phyloP scores from a whole-genome alignment of 1,140 invertebrate species.

The Hetaerina americana region DNA sequence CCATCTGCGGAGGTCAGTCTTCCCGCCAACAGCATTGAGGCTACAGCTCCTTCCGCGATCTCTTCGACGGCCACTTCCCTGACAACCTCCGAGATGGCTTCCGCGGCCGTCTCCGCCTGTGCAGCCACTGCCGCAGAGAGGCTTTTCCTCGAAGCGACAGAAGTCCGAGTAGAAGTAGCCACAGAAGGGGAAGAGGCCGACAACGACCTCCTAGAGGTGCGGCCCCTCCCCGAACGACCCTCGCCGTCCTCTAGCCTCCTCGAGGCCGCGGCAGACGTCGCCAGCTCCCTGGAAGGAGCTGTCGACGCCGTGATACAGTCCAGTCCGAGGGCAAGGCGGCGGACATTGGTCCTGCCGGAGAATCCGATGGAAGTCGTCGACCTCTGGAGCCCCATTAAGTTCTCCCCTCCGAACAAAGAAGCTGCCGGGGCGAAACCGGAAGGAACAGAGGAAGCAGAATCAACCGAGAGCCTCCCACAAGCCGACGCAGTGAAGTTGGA shows the following conservation, averaged over 20 bases:
- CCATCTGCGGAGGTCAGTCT: background rate
- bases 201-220: background rate
- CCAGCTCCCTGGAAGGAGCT: conserved; percentile 49
- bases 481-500: background rate
- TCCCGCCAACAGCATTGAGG: background rate
- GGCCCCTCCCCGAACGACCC: background rate
- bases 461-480: background rate
- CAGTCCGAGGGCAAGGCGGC: conserved; percentile 37
- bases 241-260: conserved; percentile 32
- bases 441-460: background rate
- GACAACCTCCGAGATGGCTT: background rate
- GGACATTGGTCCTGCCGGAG: conserved; percentile 32
- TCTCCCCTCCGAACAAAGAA: background rate
- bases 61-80: background rate
- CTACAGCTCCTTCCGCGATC: background rate
- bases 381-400: background rate
- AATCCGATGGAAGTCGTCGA: conserved; percentile 27
- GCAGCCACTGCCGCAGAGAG: background rate
- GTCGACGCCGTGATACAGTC: conserved; percentile 46
- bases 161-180: background rate
- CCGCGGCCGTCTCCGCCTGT: background rate
- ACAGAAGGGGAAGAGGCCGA: background rate
- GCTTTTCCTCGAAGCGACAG: background rate
- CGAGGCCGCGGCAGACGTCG: conserved; percentile 50
- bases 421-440: background rate